phyloP scores from a whole-genome alignment of 2,888 invertebrate genomes.

The Pollenia griseotomentosa region DNA sequence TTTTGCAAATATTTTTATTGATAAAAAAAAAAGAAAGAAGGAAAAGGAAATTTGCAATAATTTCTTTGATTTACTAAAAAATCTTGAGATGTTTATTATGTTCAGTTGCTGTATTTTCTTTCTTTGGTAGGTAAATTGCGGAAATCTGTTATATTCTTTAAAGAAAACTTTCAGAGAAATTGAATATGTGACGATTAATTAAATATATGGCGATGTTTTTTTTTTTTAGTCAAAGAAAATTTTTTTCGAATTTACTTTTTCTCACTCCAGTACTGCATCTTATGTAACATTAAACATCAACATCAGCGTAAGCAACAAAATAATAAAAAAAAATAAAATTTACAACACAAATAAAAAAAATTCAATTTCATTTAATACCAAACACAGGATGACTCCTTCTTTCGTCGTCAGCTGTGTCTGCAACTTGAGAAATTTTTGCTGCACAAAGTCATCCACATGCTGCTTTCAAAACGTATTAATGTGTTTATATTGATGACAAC shows the following conservation, averaged over 20 bases:
- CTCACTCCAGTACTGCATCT: conserved; percentile 16
- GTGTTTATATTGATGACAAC: conserved; percentile 65
- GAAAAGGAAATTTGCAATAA: no score
- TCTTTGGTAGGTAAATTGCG: no score
- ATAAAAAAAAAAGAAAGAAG: no score
- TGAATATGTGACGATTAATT: no score
- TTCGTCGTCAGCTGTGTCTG: conserved; percentile 13
- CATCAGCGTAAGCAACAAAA: not conserved
- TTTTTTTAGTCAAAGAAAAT: not conserved
- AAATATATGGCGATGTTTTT: no score
- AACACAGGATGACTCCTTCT: conserved; percentile 30
- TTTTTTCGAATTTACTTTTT: conserved; percentile 11
- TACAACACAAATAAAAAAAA: conserved; percentile 42
- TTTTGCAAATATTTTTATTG: no score
- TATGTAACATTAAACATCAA: conserved; percentile 36
- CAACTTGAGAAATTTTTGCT: not conserved
- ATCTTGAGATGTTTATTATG: no score
- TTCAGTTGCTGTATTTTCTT: no score
- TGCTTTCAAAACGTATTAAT: conserved; percentile 35
- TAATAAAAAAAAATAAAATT: not conserved
- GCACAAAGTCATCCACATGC: conserved; percentile 8
- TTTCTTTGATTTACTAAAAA: no score
- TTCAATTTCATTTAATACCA: conserved; percentile 69
- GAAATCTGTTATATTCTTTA: no score
- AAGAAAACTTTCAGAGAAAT: no score